Conservation (phyloP, 2,797 vertebrate species). For the Cyclura pinguis region DNA sequence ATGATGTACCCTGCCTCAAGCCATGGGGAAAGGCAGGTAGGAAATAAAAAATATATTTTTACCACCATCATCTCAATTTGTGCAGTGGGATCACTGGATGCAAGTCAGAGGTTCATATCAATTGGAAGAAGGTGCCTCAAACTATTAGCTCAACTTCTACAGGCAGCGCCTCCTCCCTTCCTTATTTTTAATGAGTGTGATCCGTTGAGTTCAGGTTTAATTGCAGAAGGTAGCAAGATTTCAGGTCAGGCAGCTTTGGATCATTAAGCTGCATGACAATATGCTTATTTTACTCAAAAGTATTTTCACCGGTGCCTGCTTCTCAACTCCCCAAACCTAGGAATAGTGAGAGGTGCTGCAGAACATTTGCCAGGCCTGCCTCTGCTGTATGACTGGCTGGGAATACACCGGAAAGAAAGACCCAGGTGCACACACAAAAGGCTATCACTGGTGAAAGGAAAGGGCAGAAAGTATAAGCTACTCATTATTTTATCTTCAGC, state of each 20-base stretch:
- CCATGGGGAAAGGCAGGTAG: too few species aligned
- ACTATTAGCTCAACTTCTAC: neutral
- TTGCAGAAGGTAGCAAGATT: neutral
- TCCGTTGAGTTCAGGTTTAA: neutral
- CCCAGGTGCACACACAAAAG: neutral
- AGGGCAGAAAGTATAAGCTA: fast-evolving
- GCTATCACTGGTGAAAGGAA: fast-evolving
- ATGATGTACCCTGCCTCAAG: too few species aligned
- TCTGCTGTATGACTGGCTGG: neutral
- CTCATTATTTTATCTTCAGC: fast-evolving
- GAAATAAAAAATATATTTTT: too few species aligned
- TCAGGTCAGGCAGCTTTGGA: neutral
- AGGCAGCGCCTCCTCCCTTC: neutral
- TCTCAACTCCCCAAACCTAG: neutral
- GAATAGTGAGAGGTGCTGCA: neutral
- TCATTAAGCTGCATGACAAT: neutral
- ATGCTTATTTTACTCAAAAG: neutral
- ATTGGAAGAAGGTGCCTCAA: neutral
- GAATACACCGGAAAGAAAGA: neutral
- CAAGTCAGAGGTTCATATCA: neutral
- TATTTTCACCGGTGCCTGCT: neutral
- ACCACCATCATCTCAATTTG: neutral
- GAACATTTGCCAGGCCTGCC: neutral
- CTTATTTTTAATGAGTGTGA: neutral
- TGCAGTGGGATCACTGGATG: neutral